Conservation (phyloP, 2,113 vertebrate genomes). For the Cnemophilus loriae region DNA sequence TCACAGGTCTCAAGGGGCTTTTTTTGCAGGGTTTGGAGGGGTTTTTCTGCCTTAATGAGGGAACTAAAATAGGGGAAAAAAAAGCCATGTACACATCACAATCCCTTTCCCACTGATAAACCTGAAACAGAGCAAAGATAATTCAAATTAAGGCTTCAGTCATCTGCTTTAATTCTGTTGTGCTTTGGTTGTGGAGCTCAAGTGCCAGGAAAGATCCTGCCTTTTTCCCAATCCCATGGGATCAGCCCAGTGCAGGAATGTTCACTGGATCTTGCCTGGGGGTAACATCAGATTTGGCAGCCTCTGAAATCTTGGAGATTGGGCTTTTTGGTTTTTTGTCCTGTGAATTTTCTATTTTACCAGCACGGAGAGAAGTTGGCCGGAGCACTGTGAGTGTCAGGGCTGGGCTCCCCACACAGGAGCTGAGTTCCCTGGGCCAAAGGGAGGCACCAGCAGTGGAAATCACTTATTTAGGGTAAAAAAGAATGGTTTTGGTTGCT, state of each 20-base stretch:
- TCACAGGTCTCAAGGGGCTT: background rate
- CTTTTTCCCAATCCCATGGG: background rate
- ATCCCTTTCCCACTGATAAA: background rate
- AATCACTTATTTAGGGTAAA: background rate
- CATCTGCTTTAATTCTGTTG: background rate
- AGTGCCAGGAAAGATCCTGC: background rate
- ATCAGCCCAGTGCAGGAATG: background rate
- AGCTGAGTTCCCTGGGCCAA: background rate
- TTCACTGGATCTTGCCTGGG: background rate
- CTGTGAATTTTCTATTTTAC: background rate
- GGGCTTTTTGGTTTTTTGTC: background rate
- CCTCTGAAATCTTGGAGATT: background rate
- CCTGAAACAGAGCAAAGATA: slow-evolving; percentile 29
- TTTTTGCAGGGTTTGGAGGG: background rate
- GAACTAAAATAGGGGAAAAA: background rate
- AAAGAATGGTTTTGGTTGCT: background rate
- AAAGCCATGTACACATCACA: background rate
- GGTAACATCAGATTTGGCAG: background rate
- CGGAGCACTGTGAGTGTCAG: background rate
- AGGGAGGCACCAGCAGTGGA: background rate
- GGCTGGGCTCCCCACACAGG: background rate
- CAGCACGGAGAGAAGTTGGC: background rate
- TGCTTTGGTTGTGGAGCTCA: background rate
- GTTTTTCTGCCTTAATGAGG: background rate
- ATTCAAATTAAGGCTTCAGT: slow-evolving; percentile 4